These are phyloP conservation scores for Pachyramphus minor DNA, from an alignment of 2,113 vertebrate species.

Conservation along the genomic window DNA sequence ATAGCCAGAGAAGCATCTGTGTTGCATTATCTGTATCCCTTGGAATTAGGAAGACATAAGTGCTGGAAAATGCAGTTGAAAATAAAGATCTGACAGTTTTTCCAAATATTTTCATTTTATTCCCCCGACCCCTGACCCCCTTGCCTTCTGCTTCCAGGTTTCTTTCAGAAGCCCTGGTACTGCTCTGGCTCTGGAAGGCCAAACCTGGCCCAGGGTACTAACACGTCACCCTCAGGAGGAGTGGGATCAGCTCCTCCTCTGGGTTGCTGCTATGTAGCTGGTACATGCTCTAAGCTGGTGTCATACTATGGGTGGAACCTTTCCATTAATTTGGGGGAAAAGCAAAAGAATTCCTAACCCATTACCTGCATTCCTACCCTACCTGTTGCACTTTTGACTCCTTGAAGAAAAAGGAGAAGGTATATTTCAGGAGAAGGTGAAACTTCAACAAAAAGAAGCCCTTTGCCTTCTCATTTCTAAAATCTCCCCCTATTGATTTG, in stretches of 20 bases:
- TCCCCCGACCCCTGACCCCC: background rate
- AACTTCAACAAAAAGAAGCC: background rate
- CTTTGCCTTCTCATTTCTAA: background rate
- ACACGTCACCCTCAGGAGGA: background rate
- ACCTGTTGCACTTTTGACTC: background rate
- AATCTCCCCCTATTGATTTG: background rate
- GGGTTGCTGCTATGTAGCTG: background rate
- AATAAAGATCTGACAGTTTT: background rate
- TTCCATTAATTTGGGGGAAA: background rate
- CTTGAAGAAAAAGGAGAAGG: background rate
- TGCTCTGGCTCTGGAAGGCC: background rate
- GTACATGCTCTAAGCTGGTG: background rate
- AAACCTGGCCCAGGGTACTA: accelerated
- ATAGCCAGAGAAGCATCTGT: slow-evolving; percentile 24
- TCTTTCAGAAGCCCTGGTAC: background rate
- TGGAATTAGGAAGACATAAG: background rate
- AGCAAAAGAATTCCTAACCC: background rate
- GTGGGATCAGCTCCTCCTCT: background rate
- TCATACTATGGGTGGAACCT: background rate
- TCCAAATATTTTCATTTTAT: background rate
- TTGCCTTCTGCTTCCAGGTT: background rate
- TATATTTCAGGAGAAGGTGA: background rate
- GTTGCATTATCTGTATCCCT: background rate
- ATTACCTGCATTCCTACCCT: background rate
- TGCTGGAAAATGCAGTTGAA: background rate